Percentiles rank a stretch among this genome's conserved stretches.
These are phyloP conservation scores for Drosophila kanekoi DNA, from an alignment of 2,888 invertebrate genomes.

Conservation along the genomic window DNA sequence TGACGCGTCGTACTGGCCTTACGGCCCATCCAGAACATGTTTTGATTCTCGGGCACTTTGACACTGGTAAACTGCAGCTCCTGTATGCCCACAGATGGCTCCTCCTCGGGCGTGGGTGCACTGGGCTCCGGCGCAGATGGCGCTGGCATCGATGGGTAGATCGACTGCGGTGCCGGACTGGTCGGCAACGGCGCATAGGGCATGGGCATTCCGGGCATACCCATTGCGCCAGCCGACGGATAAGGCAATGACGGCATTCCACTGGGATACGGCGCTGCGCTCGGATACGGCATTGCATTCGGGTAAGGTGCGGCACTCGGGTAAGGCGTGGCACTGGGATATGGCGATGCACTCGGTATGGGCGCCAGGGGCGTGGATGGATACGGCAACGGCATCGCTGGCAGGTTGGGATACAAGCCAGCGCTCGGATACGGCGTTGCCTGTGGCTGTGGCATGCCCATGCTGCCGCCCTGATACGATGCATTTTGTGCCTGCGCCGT, in stretches of 20 bases:
- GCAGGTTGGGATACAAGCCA: slow-evolving; percentile 59
- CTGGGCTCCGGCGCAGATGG: slow-evolving; percentile 73
- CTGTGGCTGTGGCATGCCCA: slow-evolving; percentile 50
- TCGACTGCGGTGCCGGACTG: slow-evolving; percentile 53
- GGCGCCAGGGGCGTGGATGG: slow-evolving; percentile 43
- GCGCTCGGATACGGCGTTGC: slow-evolving; percentile 65
- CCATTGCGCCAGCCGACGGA: slow-evolving; percentile 57
- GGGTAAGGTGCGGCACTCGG: slow-evolving; percentile 42
- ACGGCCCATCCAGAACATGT: slow-evolving; percentile 84
- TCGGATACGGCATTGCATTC: slow-evolving; percentile 51
- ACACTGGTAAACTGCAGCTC: slow-evolving; percentile 82
- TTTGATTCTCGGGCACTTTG: slow-evolving; percentile 83
- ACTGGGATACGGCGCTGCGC: slow-evolving; percentile 63
- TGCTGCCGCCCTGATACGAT: slow-evolving; percentile 42
- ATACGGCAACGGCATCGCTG: slow-evolving; percentile 55
- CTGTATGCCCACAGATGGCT: slow-evolving; percentile 78
- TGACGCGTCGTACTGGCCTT: slow-evolving; percentile 81
- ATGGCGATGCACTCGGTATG: slow-evolving; percentile 18
- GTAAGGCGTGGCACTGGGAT: slow-evolving; percentile 34
- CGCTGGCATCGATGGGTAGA: slow-evolving; percentile 66
- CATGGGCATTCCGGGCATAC: slow-evolving; percentile 77
- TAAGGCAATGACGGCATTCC: slow-evolving; percentile 71
- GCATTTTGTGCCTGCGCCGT: slow-evolving; percentile 58
- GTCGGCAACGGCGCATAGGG: slow-evolving; percentile 70
- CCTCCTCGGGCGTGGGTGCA: slow-evolving; percentile 73